A percentile compares a stretch with the other conserved stretches of the same genome.
Conservation (phyloP, 1,140 invertebrate species). For the Neodiprion lecontei region DNA sequence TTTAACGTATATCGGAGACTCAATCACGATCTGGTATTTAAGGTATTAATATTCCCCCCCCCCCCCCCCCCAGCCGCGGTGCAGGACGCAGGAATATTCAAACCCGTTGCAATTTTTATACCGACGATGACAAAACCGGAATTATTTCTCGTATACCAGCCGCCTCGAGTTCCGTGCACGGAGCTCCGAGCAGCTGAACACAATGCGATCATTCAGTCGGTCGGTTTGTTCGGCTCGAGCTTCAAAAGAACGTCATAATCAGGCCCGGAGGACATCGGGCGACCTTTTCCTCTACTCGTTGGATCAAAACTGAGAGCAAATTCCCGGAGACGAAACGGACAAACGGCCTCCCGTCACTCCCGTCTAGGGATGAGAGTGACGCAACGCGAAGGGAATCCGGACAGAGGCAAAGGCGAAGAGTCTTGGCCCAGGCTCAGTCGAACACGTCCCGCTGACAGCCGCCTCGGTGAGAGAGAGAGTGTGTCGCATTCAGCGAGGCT, state of each 20-base stretch:
- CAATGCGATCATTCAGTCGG: too few species aligned
- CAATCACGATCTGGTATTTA: neutral
- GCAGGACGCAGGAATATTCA: neutral
- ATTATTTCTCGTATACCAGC: neutral
- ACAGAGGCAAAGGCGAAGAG: neutral
- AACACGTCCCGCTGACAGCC: conserved; percentile 12
- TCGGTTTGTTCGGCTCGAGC: too few species aligned
- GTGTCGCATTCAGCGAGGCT: too few species aligned
- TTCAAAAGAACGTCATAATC: too few species aligned
- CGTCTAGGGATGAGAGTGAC: neutral
- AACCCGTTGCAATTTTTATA: neutral
- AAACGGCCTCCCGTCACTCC: too few species aligned
- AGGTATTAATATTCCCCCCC: neutral
- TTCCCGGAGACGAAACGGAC: too few species aligned
- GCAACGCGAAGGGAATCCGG: neutral
- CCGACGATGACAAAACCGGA: neutral
- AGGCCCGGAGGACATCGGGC: too few species aligned
- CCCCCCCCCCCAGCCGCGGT: neutral
- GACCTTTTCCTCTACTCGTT: too few species aligned
- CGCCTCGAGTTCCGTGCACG: too few species aligned
- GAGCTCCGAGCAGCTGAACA: too few species aligned
- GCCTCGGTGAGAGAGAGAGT: neutral
- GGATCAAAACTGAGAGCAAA: too few species aligned
- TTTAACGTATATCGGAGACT: neutral
- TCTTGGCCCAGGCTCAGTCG: conserved; percentile 25